phyloP scores from a whole-genome alignment of 2,113 vertebrate species.

The Anas platyrhynchos region DNA sequence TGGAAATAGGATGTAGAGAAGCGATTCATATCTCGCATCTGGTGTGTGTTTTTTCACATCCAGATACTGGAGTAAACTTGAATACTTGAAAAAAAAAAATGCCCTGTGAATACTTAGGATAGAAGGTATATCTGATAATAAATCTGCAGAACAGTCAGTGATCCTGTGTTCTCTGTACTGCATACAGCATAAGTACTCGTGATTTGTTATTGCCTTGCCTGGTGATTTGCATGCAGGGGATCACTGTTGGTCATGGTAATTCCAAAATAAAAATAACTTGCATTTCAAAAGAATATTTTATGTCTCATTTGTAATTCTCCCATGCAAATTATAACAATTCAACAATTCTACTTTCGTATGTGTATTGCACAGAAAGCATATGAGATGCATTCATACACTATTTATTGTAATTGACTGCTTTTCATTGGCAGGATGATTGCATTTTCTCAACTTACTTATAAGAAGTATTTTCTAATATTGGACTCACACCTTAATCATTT shows the following conservation, averaged over 20 bases:
- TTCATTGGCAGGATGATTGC: neutral
- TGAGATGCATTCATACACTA: neutral
- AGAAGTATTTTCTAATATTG: neutral
- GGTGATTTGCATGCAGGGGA: slow-evolving; percentile 15
- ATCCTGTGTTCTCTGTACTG: neutral
- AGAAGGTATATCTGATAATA: neutral
- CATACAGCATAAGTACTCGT: neutral
- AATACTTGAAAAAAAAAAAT: neutral
- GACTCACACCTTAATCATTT: neutral
- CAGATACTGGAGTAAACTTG: neutral
- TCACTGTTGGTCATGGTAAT: neutral
- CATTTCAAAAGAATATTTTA: slow-evolving; percentile 45
- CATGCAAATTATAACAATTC: slow-evolving; percentile 18
- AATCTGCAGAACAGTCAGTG: neutral
- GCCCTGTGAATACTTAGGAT: neutral
- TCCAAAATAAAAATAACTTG: slow-evolving; percentile 46
- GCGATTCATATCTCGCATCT: neutral
- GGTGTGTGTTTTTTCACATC: neutral
- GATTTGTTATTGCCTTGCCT: neutral
- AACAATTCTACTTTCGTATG: neutral
- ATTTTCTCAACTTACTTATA: neutral
- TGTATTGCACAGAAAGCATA: neutral
- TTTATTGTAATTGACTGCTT: slow-evolving; percentile 6
- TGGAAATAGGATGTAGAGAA: neutral
- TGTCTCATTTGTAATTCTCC: slow-evolving; percentile 42